Percentiles rank a stretch among this genome's conserved stretches.
These are phyloP conservation scores for Pitta sordida DNA, from an alignment of 2,113 vertebrate species.

Conservation along the genomic window DNA sequence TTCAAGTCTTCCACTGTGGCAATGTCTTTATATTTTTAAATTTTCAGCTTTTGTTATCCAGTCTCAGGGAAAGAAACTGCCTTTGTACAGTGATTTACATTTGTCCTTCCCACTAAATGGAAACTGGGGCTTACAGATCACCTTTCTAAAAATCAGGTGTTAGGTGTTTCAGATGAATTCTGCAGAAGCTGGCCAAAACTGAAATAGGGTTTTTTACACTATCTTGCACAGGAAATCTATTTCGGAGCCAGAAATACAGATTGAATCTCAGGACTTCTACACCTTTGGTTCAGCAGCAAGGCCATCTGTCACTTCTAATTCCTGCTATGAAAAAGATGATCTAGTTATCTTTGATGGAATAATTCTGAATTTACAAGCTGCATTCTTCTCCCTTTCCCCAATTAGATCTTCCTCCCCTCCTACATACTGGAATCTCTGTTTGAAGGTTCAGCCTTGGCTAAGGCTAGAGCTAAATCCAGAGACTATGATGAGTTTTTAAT, in stretches of 20 bases:
- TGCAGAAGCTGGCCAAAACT: not conserved
- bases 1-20: not conserved
- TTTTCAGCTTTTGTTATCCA: not conserved
- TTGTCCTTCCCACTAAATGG: not conserved
- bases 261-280: constrained; percentile 30
- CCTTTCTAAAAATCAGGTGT: not conserved
- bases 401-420: not conserved
- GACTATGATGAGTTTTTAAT: not conserved
- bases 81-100: not conserved
- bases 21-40: not conserved
- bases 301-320: constrained; percentile 54
- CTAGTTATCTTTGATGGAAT: constrained; percentile 33
- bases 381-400: not conserved
- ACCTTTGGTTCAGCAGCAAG: constrained; percentile 43
- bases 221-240: constrained; percentile 14
- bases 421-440: not conserved
- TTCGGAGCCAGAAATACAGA: constrained; percentile 35
- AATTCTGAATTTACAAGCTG: constrained; percentile 13
- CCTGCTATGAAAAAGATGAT: constrained; percentile 39
- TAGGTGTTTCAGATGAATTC: not conserved
- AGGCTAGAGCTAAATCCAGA: not conserved
- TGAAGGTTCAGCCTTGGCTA: not conserved
- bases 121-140: not conserved
- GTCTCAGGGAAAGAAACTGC: not conserved
- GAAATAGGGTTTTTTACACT: not conserved